phyloP scores from a whole-genome alignment of 2,888 invertebrate genomes.

The Prosopocoilus inquinatus region DNA sequence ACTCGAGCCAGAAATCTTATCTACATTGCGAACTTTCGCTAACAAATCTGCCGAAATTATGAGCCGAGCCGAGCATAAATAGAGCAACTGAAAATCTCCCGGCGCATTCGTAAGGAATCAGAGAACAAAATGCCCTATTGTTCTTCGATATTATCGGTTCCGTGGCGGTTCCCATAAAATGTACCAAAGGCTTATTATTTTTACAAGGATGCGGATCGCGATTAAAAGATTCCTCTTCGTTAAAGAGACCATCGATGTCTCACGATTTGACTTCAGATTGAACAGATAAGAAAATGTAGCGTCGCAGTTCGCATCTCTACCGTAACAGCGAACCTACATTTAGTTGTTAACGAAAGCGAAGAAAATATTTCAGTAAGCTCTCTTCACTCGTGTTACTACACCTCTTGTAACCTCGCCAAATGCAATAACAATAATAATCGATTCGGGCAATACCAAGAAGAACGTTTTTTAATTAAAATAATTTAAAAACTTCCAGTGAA shows the following conservation, averaged over 20 bases:
- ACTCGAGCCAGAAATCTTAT: conserved; percentile 41
- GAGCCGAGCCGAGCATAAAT: conserved; percentile 35
- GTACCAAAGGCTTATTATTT: conserved; percentile 42
- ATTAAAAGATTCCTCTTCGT: conserved; percentile 45
- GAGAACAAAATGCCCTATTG: conserved; percentile 41
- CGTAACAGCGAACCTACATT: conserved; percentile 20
- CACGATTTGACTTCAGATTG: conserved; percentile 43
- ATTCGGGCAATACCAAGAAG: too few relatives aligned
- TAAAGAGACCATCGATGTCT: conserved; percentile 46
- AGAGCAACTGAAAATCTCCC: conserved; percentile 27
- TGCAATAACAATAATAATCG: too few relatives aligned
- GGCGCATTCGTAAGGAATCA: conserved; percentile 31
- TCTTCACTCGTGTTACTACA: too few relatives aligned
- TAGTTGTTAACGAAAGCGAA: not conserved
- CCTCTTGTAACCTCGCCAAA: too few relatives aligned
- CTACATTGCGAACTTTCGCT: conserved; percentile 36
- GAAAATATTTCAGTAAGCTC: too few relatives aligned
- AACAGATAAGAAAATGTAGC: conserved; percentile 40
- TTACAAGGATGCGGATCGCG: conserved; percentile 38
- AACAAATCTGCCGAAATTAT: conserved; percentile 38
- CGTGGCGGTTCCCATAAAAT: conserved; percentile 38
- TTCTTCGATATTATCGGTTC: conserved; percentile 39
- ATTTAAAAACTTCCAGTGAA: too few relatives aligned
- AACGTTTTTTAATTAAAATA: too few relatives aligned
- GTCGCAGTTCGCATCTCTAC: conserved; percentile 40